Evolutionary conservation across 2,797 vertebrate species (phyloP).

Genomic region (Anableps anableps): DNA sequence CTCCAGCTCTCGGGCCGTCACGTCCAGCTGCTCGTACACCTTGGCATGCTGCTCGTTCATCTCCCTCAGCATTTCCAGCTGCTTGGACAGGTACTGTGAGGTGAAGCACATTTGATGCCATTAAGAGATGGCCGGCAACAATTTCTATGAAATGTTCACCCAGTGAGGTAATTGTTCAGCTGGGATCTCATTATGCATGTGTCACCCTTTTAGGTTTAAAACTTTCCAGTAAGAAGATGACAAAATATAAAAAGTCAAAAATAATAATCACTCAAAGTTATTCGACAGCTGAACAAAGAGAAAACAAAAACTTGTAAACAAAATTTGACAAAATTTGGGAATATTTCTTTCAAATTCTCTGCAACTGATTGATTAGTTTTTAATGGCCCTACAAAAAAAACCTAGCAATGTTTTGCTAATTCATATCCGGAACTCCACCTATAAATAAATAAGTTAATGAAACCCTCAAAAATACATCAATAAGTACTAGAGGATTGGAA

Average conservation of each 20-base stretch:
- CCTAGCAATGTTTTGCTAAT: too few relatives aligned
- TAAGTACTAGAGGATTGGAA: too few relatives aligned
- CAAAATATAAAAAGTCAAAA: background rate
- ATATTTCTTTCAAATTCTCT: too few relatives aligned
- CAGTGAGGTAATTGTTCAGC: background rate
- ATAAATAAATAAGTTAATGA: too few relatives aligned
- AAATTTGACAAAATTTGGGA: too few relatives aligned
- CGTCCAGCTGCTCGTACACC: conserved; percentile 96
- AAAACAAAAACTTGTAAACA: background rate
- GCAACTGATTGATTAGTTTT: too few relatives aligned
- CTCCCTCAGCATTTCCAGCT: conserved; percentile 91
- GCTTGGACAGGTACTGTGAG: conserved; percentile 92
- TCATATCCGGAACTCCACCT: too few relatives aligned
- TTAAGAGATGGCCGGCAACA: background rate
- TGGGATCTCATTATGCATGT: too few relatives aligned
- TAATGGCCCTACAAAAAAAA: too few relatives aligned
- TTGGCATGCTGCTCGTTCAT: conserved; percentile 97
- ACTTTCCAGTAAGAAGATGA: background rate
- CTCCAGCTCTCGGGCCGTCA: conserved; percentile 93
- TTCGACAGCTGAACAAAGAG: background rate
- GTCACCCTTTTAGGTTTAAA: too few relatives aligned
- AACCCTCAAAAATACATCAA: too few relatives aligned
- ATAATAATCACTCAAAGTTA: too few relatives aligned
- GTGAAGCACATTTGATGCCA: background rate
- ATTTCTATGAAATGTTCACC: background rate